These are phyloP conservation scores for Sebastes iracundus DNA, from an alignment of 2,797 vertebrate genomes.

Conservation along the genomic window DNA sequence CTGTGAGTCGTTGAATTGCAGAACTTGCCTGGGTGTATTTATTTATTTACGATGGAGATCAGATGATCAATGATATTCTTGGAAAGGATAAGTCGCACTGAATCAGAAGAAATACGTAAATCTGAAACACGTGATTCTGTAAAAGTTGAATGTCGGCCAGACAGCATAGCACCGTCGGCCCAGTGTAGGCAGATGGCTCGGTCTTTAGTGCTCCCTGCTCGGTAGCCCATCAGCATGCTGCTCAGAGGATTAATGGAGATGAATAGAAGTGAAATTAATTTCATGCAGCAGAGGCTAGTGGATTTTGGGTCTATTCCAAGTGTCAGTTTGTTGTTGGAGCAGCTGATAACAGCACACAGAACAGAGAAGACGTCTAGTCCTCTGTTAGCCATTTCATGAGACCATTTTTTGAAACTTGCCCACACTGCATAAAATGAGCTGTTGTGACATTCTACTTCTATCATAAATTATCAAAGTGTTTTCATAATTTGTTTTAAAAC, in stretches of 20 bases:
- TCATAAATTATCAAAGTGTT: no score
- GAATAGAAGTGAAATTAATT: neutral
- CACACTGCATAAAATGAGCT: no score
- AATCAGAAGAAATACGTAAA: neutral
- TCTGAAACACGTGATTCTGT: neutral
- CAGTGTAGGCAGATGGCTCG: neutral
- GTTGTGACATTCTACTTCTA: no score
- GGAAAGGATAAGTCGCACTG: neutral
- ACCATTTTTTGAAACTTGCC: no score
- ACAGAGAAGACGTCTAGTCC: neutral
- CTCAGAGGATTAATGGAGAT: neutral
- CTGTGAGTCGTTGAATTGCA: no score
- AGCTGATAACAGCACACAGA: neutral
- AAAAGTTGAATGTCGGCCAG: neutral
- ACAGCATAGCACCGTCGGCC: neutral
- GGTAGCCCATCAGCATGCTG: neutral
- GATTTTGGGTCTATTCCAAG: neutral
- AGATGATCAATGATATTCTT: neutral
- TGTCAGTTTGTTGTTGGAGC: neutral
- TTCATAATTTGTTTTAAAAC: no score
- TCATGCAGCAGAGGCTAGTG: neutral
- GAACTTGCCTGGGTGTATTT: no score
- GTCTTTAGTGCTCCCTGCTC: neutral
- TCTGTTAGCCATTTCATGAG: neutral
- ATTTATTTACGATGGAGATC: neutral